Evolutionary conservation across 2,113 vertebrate species (phyloP).

Genomic region (Forbesichthys agassizii): DNA sequence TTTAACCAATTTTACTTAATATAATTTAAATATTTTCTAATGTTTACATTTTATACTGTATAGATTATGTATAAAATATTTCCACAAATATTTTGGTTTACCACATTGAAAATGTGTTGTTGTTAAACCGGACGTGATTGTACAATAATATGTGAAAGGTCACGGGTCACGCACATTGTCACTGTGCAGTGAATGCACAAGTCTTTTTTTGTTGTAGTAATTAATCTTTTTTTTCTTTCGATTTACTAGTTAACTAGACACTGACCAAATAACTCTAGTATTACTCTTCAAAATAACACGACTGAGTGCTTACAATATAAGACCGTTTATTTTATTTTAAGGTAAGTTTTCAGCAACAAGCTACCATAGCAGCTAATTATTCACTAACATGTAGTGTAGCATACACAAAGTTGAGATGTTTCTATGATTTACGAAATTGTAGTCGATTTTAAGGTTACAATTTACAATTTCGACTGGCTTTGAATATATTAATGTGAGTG

Average conservation of each 20-base stretch:
- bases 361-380: conserved; percentile 40
- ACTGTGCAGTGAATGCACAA: conserved; percentile 25
- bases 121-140: conserved; percentile 56
- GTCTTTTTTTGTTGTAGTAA: conserved; percentile 3
- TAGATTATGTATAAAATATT: not conserved
- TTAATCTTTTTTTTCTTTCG: conserved; percentile 34
- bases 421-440: too few relatives aligned
- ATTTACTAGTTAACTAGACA: too few relatives aligned
- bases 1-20: too few relatives aligned
- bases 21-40: too few relatives aligned
- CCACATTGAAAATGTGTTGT: not conserved
- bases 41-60: too few relatives aligned
- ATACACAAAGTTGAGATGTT: too few relatives aligned
- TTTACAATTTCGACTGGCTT: too few relatives aligned
- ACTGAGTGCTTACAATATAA: not conserved
- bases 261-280: too few relatives aligned
- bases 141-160: conserved; percentile 11
- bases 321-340: not conserved
- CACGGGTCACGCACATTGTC: conserved; percentile 64
- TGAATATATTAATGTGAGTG: too few relatives aligned
- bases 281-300: not conserved
- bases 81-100: not conserved
- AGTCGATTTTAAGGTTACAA: too few relatives aligned
- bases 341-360: conserved; percentile 42
- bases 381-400: not conserved